A percentile compares a stretch with the other conserved stretches of the same genome.
Evolutionary conservation across 2,113 vertebrate species (phyloP).

Genomic region (Neomonachus schauinslandi): DNA sequence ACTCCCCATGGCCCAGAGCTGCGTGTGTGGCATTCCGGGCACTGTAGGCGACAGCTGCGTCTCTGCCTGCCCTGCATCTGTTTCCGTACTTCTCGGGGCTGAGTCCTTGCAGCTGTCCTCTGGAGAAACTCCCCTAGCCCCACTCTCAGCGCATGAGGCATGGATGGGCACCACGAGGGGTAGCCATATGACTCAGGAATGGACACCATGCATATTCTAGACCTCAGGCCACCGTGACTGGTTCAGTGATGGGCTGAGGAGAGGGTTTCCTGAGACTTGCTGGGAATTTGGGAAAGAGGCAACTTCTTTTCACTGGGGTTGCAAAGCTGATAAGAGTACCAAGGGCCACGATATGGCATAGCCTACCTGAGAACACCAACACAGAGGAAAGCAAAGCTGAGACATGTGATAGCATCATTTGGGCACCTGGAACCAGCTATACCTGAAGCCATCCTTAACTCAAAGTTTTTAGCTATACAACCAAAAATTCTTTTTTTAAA

Average conservation of each 20-base stretch:
- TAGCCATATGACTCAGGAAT: neutral
- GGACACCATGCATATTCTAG: neutral
- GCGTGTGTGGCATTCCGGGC: neutral
- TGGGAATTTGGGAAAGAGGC: neutral
- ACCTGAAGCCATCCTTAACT: neutral
- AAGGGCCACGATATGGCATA: neutral
- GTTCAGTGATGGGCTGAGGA: neutral
- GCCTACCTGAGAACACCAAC: neutral
- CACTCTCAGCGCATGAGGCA: neutral
- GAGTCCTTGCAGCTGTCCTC: fast-evolving
- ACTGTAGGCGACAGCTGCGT: fast-evolving
- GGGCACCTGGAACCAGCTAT: neutral
- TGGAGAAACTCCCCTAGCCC: neutral
- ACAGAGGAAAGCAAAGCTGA: neutral
- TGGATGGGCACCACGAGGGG: neutral
- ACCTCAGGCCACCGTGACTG: neutral
- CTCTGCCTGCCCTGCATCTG: neutral
- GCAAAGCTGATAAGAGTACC: neutral
- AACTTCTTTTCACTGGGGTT: neutral
- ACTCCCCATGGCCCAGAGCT: neutral
- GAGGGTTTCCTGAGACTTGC: neutral
- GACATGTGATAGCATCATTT: neutral
- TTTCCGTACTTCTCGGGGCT: neutral
- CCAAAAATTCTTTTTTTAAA: neutral
- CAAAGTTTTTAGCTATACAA: neutral